phyloP scores from a whole-genome alignment of 2,888 invertebrate species.

The Habroteleia sp. region DNA sequence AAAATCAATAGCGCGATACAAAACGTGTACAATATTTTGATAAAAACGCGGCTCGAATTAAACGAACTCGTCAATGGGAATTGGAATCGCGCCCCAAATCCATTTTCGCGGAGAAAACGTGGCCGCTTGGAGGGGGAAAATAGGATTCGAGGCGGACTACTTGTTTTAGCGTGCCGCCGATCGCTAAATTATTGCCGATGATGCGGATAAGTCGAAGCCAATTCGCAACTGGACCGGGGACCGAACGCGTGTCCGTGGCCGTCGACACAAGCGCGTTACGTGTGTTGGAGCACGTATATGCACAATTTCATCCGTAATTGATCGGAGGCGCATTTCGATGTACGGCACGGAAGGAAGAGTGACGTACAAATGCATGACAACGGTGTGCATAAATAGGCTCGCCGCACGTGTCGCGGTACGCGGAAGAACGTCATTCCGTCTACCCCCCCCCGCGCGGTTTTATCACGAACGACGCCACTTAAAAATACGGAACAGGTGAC shows the following conservation, averaged over 20 bases:
- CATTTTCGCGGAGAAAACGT: not conserved
- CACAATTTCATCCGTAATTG: slow-evolving; percentile 22
- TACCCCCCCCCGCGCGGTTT: not conserved
- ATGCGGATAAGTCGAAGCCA: slow-evolving; percentile 17
- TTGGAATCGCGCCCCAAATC: slow-evolving; percentile 3
- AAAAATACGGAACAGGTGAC: slow-evolving; percentile 28
- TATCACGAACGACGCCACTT: slow-evolving; percentile 12
- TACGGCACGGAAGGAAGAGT: slow-evolving; percentile 24
- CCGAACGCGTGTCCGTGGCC: not conserved
- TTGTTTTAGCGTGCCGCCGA: slow-evolving; percentile 6
- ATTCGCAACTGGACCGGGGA: not conserved
- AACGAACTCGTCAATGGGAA: slow-evolving; percentile 8
- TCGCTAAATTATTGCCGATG: slow-evolving; percentile 12
- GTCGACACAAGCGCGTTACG: no score
- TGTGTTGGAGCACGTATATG: no score
- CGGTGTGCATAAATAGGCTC: slow-evolving; percentile 32
- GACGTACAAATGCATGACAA: slow-evolving; percentile 33
- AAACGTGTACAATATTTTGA: slow-evolving; percentile 18
- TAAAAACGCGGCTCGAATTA: slow-evolving; percentile 16
- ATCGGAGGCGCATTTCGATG: slow-evolving; percentile 25
- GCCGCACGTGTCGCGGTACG: slow-evolving; percentile 47
- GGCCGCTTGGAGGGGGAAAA: not conserved
- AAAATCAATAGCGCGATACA: slow-evolving; percentile 55
- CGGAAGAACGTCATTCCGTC: slow-evolving; percentile 14
- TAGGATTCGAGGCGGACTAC: not conserved